Evolutionary conservation across 2,888 invertebrate genomes (phyloP).

Genomic region (Petrolisthes cinctipes): DNA sequence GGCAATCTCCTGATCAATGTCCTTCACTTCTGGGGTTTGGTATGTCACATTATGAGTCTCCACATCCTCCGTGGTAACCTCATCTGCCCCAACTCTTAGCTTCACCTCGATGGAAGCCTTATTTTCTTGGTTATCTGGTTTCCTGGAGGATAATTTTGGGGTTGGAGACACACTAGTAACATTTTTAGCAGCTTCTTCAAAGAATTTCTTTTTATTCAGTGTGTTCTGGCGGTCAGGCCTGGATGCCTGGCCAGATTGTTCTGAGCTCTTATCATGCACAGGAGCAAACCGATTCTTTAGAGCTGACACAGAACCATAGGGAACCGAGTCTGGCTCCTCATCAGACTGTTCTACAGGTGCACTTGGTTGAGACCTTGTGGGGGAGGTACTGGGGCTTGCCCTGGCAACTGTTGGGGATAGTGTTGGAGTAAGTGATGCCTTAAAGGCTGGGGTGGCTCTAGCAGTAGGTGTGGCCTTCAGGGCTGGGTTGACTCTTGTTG

Average conservation of each 20-base stretch:
- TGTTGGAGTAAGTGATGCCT: not conserved
- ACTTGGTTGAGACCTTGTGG: not conserved
- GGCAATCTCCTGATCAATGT: constrained; percentile 43
- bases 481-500: not conserved
- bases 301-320: constrained; percentile 55
- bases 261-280: constrained; percentile 11
- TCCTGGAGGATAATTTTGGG: constrained; percentile 8
- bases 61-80: constrained; percentile 37
- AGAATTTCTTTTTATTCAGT: constrained; percentile 50
- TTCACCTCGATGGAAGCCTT: constrained; percentile 46
- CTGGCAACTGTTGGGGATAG: not conserved
- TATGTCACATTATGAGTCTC: constrained; percentile 22
- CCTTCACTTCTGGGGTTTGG: not conserved
- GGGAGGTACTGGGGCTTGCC: constrained; percentile 10
- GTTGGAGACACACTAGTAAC: constrained; percentile 5
- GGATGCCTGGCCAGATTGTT: constrained; percentile 22
- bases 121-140: constrained; percentile 11
- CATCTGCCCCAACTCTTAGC: constrained; percentile 28
- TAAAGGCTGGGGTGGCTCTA: not conserved
- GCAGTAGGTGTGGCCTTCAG: not conserved
- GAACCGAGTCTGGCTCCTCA: constrained; percentile 43
- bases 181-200: constrained; percentile 56
- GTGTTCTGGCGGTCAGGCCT: constrained; percentile 51
- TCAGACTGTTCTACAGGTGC: constrained; percentile 7
- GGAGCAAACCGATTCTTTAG: constrained; percentile 51